These are phyloP conservation scores for Euphydryas editha DNA, from an alignment of 2,888 invertebrate genomes.

Conservation along the genomic window DNA sequence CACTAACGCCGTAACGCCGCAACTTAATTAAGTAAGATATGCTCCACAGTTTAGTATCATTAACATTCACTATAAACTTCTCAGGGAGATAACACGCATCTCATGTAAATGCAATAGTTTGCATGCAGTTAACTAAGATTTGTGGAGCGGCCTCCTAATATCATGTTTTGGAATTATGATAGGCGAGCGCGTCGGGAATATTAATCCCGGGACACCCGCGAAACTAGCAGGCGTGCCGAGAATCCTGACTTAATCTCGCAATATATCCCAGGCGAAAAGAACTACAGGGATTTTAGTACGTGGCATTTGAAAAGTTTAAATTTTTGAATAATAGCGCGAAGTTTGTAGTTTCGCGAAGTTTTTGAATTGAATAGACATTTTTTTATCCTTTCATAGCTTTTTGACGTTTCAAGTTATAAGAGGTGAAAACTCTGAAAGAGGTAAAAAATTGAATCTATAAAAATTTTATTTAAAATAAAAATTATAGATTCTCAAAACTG, in stretches of 20 bases:
- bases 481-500: too few relatives aligned
- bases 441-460: not conserved
- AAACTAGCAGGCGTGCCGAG: conserved; percentile 48
- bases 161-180: conserved; percentile 68
- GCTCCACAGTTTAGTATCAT: conserved; percentile 35
- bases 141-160: conserved; percentile 63
- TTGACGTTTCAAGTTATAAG: not conserved
- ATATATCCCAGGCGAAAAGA: conserved; percentile 23
- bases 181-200: conserved; percentile 61
- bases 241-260: conserved; percentile 43
- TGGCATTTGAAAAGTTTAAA: conserved; percentile 30
- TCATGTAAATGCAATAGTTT: conserved; percentile 51
- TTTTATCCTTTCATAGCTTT: not conserved
- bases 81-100: conserved; percentile 35
- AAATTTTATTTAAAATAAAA: not conserved
- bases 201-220: conserved; percentile 55
- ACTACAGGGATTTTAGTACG: conserved; percentile 37
- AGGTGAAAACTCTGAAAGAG: too few relatives aligned
- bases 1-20: not conserved
- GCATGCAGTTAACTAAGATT: conserved; percentile 63
- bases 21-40: conserved; percentile 29
- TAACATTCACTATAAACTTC: conserved; percentile 35
- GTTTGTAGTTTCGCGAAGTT: not conserved
- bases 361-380: not conserved
- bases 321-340: conserved; percentile 12